Percentiles rank a stretch among this genome's conserved stretches.
phyloP scores from a whole-genome alignment of 1,140 invertebrate genomes.

The Thaumetopoea pityocampa region DNA sequence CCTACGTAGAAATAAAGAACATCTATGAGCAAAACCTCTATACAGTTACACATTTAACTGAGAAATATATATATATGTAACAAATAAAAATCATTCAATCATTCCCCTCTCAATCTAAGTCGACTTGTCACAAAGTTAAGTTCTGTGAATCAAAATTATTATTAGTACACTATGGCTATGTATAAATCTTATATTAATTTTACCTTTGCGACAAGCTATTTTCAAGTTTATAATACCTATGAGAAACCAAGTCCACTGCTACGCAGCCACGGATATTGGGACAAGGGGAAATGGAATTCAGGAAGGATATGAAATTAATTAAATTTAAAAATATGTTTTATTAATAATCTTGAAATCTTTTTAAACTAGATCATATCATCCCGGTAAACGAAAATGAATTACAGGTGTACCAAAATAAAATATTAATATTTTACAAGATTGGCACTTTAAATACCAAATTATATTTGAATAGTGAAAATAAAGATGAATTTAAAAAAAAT shows the following conservation, averaged over 20 bases:
- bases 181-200: conserved; percentile 19
- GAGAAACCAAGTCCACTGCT: conserved; percentile 74
- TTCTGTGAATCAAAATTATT: conserved; percentile 33
- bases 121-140: conserved; percentile 63
- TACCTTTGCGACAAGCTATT: conserved; percentile 71
- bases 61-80: too few relatives aligned
- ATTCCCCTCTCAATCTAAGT: conserved; percentile 29
- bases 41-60: conserved; percentile 58
- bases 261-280: conserved; percentile 50
- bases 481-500: conserved; percentile 10
- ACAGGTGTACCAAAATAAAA: too few relatives aligned
- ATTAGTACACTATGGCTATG: conserved; percentile 23
- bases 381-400: too few relatives aligned
- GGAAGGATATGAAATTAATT: conserved; percentile 8
- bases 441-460: too few relatives aligned
- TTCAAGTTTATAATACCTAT: conserved; percentile 50
- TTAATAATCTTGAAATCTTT: conserved; percentile 8
- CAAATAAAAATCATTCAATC: conserved; percentile 35
- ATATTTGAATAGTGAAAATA: too few relatives aligned
- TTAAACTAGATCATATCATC: conserved; percentile 4
- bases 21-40: conserved; percentile 65
- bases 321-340: conserved; percentile 17
- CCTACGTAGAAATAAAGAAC: conserved; percentile 57
- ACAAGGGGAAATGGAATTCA: conserved; percentile 7
- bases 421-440: too few relatives aligned